Conservation (phyloP, 2,888 invertebrate species). For the Scelioninae gen. 1 region DNA sequence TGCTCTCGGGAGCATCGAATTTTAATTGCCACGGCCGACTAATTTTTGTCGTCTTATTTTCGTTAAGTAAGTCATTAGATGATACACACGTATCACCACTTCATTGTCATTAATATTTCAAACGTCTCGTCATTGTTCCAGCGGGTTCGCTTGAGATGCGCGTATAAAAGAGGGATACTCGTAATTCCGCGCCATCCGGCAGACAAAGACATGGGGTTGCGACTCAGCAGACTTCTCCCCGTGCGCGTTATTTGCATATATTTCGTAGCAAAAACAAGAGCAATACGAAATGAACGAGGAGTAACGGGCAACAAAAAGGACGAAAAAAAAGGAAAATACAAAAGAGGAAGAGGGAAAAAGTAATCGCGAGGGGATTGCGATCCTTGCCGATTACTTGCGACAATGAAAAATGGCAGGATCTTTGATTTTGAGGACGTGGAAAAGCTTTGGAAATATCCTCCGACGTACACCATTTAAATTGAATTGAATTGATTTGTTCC, state of each 20-base stretch:
- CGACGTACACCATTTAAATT: too few relatives aligned
- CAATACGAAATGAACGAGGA: slow-evolving; percentile 39
- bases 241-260: slow-evolving; percentile 61
- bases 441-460: too few relatives aligned
- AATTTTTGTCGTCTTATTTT: slow-evolving; percentile 3
- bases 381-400: neutral
- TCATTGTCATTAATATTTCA: slow-evolving; percentile 60
- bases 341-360: slow-evolving; percentile 13
- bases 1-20: slow-evolving; percentile 7
- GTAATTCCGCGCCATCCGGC: slow-evolving; percentile 43
- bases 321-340: neutral
- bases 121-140: slow-evolving; percentile 56
- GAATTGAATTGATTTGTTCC: too few relatives aligned
- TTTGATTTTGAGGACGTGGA: neutral
- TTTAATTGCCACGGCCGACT: slow-evolving; percentile 16
- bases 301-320: slow-evolving; percentile 20
- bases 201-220: slow-evolving; percentile 36
- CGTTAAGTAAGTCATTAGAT: slow-evolving; percentile 48
- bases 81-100: slow-evolving; percentile 52
- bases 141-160: slow-evolving; percentile 24
- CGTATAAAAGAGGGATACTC: slow-evolving; percentile 52
- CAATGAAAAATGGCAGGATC: neutral
- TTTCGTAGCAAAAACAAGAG: slow-evolving; percentile 59
- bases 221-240: slow-evolving; percentile 9
- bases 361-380: slow-evolving; percentile 44